Evolutionary conservation across 2,888 invertebrate species (phyloP).

Genomic region (Sminthurinus aureus): DNA sequence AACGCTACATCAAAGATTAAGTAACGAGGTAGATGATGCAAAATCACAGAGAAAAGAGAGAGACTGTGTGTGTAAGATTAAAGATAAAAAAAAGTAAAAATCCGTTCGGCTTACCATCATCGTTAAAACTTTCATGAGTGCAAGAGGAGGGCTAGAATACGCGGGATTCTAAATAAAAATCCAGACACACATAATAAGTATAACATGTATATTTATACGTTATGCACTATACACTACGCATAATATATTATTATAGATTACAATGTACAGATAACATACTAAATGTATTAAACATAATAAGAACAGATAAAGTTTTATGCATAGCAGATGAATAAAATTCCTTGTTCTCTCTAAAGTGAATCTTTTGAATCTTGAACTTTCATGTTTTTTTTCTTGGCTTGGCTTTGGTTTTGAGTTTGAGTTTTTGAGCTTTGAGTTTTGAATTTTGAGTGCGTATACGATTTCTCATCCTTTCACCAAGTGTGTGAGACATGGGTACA

Average conservation of each 20-base stretch:
- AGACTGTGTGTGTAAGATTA: too few relatives aligned
- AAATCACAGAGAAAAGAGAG: too few relatives aligned
- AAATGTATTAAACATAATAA: background rate
- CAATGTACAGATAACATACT: background rate
- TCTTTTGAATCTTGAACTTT: background rate
- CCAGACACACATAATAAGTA: background rate
- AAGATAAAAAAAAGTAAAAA: background rate
- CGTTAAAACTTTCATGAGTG: constrained; percentile 57
- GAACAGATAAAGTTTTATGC: background rate
- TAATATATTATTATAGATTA: background rate
- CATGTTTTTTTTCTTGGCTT: background rate
- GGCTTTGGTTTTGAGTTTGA: background rate
- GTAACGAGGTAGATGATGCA: too few relatives aligned
- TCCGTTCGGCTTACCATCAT: constrained; percentile 42
- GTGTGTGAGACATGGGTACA: background rate
- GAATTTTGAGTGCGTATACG: background rate
- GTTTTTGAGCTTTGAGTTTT: background rate
- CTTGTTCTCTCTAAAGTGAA: background rate
- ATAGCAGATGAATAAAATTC: background rate
- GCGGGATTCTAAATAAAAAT: constrained; percentile 49
- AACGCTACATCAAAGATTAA: too few relatives aligned
- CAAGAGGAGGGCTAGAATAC: constrained; percentile 49
- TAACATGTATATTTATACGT: too few relatives aligned
- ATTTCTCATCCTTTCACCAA: background rate
- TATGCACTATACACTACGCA: too few relatives aligned